Evolutionary conservation across 2,797 vertebrate genomes (phyloP).

Genomic region (Spea hammondii): DNA sequence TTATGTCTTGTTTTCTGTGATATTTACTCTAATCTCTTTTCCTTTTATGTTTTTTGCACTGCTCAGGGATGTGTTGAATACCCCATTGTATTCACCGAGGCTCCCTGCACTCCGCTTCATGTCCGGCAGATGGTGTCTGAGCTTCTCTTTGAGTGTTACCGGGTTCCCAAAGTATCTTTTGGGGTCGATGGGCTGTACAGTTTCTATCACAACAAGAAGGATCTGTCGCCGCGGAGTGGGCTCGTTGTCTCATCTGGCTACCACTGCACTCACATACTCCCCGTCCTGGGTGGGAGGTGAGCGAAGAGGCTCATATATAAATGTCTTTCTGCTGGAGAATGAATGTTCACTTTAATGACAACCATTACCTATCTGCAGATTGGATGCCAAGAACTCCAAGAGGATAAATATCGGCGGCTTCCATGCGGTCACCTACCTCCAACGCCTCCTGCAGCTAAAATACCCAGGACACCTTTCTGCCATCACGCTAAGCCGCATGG

Average conservation of each 20-base stretch:
- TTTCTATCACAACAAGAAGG: constrained; percentile 76
- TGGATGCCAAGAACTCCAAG: constrained; percentile 89
- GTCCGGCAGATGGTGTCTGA: constrained; percentile 97
- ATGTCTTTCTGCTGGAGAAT: no score
- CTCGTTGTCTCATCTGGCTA: constrained; percentile 89
- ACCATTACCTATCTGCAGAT: constrained; percentile 61
- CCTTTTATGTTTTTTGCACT: not conserved
- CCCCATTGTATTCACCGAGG: constrained; percentile 90
- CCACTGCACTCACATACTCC: constrained; percentile 91
- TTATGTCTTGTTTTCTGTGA: no score
- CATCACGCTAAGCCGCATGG: constrained; percentile 92
- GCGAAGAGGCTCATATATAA: constrained; percentile 28
- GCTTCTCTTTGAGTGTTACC: constrained; percentile 91
- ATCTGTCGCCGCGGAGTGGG: constrained; percentile 69
- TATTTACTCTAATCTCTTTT: not conserved
- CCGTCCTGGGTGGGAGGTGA: constrained; percentile 89
- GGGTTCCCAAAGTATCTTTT: constrained; percentile 85
- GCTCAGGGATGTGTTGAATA: constrained; percentile 83
- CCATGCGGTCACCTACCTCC: constrained; percentile 86
- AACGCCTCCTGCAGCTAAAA: constrained; percentile 93
- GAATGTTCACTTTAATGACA: not conserved
- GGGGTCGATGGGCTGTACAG: constrained; percentile 91
- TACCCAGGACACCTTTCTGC: constrained; percentile 88
- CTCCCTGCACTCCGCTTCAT: constrained; percentile 89
- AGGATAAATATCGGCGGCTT: constrained; percentile 93